These are phyloP conservation scores for Ondatra zibethicus DNA, from an alignment of 2,113 vertebrate species.

Conservation along the genomic window DNA sequence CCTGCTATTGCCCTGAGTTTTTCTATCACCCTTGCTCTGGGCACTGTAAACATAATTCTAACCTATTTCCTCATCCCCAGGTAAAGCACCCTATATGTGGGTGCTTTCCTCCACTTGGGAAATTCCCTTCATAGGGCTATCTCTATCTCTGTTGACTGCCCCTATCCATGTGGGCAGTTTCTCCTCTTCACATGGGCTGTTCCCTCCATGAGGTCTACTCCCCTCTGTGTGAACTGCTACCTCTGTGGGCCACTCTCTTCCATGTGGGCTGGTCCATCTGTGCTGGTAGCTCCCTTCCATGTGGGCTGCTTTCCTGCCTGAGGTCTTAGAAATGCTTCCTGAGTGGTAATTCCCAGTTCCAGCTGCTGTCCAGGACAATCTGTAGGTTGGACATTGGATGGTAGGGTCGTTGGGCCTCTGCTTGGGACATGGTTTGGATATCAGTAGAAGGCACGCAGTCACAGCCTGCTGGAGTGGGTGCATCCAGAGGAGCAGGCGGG, in stretches of 20 bases:
- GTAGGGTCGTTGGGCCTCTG: background rate
- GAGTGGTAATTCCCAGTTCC: accelerated
- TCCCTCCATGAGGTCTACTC: too few species aligned
- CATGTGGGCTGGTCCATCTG: background rate
- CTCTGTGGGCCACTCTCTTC: background rate
- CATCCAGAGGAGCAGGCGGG: background rate
- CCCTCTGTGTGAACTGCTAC: background rate
- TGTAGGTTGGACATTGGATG: background rate
- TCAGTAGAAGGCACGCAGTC: background rate
- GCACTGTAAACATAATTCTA: background rate
- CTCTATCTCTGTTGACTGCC: background rate
- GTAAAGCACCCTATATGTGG: background rate
- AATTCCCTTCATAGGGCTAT: background rate
- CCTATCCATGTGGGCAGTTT: background rate
- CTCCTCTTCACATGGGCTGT: background rate
- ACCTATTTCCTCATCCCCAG: background rate
- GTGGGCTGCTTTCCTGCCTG: background rate
- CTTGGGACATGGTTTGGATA: background rate
- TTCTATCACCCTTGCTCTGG: too few species aligned
- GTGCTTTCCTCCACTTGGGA: background rate
- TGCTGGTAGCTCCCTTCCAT: background rate
- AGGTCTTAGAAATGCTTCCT: background rate
- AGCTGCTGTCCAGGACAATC: too few species aligned
- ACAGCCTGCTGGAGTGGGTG: background rate
- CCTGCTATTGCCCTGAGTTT: too few species aligned